These are phyloP conservation scores for Phycodurus eques DNA, from an alignment of 2,113 vertebrate genomes.

Conservation along the genomic window DNA sequence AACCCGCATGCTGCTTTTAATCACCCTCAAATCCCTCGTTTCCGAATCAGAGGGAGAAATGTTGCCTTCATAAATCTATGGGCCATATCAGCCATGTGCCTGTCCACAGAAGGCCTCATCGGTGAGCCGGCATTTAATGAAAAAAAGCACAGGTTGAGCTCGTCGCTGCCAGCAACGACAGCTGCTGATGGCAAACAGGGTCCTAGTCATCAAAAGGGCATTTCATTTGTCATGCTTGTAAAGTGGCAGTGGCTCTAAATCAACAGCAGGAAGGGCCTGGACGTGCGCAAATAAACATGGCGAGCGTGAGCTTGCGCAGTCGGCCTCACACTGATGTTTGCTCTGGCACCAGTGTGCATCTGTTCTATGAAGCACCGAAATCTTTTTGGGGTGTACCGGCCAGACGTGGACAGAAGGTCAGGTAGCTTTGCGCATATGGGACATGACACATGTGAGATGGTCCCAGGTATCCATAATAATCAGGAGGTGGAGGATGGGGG, in stretches of 20 bases:
- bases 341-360: slow-evolving; percentile 38
- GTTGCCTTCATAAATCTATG: slow-evolving; percentile 33
- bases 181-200: slow-evolving; percentile 71
- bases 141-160: slow-evolving; percentile 45
- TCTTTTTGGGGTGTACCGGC: slow-evolving; percentile 18
- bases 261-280: slow-evolving; percentile 66
- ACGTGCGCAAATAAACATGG: slow-evolving; percentile 69
- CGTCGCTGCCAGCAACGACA: slow-evolving; percentile 49
- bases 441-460: slow-evolving; percentile 52
- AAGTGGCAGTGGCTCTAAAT: slow-evolving; percentile 71
- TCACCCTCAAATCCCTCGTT: slow-evolving; percentile 51
- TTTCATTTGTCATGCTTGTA: slow-evolving; percentile 63
- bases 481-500: slow-evolving; percentile 37
- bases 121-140: background rate
- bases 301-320: slow-evolving; percentile 45
- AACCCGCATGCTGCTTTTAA: slow-evolving; percentile 53
- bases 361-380: slow-evolving; percentile 8
- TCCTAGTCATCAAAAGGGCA: slow-evolving; percentile 55
- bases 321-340: slow-evolving; percentile 38
- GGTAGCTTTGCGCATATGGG: slow-evolving; percentile 49
- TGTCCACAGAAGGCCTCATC: slow-evolving; percentile 8
- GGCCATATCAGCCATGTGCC: slow-evolving; percentile 16
- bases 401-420: slow-evolving; percentile 40
- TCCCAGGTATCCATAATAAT: slow-evolving; percentile 69
- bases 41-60: slow-evolving; percentile 32